These are phyloP conservation scores for Pteria penguin DNA, from an alignment of 2,888 invertebrate species.

Conservation along the genomic window DNA sequence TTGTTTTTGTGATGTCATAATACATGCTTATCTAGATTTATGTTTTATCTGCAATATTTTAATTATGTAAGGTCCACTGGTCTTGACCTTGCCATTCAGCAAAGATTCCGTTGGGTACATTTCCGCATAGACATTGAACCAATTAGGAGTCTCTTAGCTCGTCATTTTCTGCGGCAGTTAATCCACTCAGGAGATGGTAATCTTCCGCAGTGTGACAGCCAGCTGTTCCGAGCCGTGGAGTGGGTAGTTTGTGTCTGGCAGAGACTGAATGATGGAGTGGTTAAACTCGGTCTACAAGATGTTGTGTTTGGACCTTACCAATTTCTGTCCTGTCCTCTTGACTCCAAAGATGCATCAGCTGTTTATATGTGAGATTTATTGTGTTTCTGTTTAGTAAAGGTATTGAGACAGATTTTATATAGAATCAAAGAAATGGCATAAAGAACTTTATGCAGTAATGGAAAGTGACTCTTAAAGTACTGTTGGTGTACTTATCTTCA, in stretches of 20 bases:
- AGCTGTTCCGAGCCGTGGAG: constrained; percentile 69
- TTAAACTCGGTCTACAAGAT: constrained; percentile 75
- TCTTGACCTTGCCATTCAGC: constrained; percentile 74
- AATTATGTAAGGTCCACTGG: constrained; percentile 76
- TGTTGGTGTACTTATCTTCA: too few relatives aligned
- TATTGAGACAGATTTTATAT: too few relatives aligned
- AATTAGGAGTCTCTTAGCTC: constrained; percentile 71
- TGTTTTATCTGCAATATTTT: constrained; percentile 7
- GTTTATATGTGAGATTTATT: constrained; percentile 70
- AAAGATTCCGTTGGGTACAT: constrained; percentile 78
- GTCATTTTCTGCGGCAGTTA: constrained; percentile 74
- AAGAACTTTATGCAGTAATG: too few relatives aligned
- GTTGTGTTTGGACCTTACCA: constrained; percentile 75
- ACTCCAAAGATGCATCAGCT: constrained; percentile 65
- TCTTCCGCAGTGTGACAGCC: constrained; percentile 62
- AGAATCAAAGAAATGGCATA: too few relatives aligned
- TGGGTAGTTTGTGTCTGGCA: constrained; percentile 78
- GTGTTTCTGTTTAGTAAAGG: too few relatives aligned
- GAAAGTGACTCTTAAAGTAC: too few relatives aligned
- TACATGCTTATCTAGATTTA: background rate
- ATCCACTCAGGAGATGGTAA: constrained; percentile 67
- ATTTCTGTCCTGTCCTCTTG: constrained; percentile 76
- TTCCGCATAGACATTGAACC: constrained; percentile 77
- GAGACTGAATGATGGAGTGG: constrained; percentile 76
- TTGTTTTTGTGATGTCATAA: background rate